Conservation (phyloP, 92 coral and sea anemone genomes). For the Phymanthus crucifer region DNA sequence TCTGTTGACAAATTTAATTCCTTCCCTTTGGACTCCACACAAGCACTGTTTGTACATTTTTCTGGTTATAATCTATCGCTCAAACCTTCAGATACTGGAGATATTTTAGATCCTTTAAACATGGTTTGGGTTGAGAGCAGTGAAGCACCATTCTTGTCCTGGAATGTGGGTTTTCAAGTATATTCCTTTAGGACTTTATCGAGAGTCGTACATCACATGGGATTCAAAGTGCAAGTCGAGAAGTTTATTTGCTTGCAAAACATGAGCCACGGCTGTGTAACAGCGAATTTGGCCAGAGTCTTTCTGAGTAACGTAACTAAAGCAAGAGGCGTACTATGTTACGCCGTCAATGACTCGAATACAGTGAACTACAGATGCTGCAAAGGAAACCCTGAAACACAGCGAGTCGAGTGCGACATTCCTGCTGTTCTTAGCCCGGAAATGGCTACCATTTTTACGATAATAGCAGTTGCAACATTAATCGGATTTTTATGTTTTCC, state of each 20-base stretch:
- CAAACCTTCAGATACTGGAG: not conserved
- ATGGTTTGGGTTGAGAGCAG: conserved; percentile 28
- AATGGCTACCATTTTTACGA: not conserved
- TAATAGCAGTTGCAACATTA: not conserved
- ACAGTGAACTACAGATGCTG: conserved; percentile 22
- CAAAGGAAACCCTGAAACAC: not conserved
- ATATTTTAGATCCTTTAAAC: conserved; percentile 26
- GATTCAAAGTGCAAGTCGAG: not conserved
- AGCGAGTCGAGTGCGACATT: conserved; percentile 1
- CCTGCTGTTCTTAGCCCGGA: no score
- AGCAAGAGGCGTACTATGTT: conserved; percentile 2
- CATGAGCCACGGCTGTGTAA: conserved; percentile 6
- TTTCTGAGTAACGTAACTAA: no score
- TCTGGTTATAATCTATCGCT: not conserved
- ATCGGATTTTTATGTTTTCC: conserved; percentile 12
- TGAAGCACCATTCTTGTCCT: conserved; percentile 23
- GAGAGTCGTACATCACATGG: conserved; percentile 25
- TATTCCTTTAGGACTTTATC: conserved; percentile 23
- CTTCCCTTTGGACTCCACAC: not conserved
- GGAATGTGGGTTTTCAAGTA: conserved; percentile 19
- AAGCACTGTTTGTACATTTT: not conserved
- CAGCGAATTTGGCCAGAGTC: conserved; percentile 14
- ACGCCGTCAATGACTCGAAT: not conserved
- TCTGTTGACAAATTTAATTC: not conserved
- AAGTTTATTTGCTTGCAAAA: not conserved